A percentile compares a stretch with the other conserved stretches of the same genome.
Evolutionary conservation across 2,797 vertebrate genomes (phyloP).

Genomic region (Epinephelus malabaricus): DNA sequence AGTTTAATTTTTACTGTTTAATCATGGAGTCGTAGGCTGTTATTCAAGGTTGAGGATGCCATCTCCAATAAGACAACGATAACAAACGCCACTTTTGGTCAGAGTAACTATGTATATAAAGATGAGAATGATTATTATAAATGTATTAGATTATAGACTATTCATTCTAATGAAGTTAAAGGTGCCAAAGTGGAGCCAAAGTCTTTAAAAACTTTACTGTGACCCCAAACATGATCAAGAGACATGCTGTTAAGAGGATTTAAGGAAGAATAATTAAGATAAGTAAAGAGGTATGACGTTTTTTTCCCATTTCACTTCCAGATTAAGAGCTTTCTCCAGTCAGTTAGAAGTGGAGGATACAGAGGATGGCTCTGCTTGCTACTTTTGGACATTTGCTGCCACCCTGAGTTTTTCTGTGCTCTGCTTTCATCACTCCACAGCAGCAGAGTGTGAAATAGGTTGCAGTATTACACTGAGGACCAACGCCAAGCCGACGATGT

Average conservation of each 20-base stretch:
- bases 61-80: neutral
- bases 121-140: neutral
- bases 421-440: conserved; percentile 34
- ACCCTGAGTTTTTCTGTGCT: conserved; percentile 27
- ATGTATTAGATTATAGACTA: neutral
- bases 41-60: neutral
- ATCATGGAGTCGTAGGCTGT: neutral
- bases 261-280: neutral
- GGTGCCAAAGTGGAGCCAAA: neutral
- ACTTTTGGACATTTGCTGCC: conserved; percentile 42
- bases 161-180: neutral
- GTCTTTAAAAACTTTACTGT: neutral
- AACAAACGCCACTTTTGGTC: neutral
- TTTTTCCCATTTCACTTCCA: neutral
- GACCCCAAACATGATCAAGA: neutral
- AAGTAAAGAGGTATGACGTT: neutral
- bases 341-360: neutral
- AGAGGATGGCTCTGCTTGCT: neutral
- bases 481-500: conserved; percentile 7
- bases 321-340: neutral
- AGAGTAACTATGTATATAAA: neutral
- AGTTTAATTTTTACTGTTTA: neutral
- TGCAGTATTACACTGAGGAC: conserved; percentile 16
- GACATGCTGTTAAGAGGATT: neutral
- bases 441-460: conserved; percentile 60